phyloP scores from a whole-genome alignment of 64 coral and sea anemone genomes.

The Catalaphyllia jardinei region DNA sequence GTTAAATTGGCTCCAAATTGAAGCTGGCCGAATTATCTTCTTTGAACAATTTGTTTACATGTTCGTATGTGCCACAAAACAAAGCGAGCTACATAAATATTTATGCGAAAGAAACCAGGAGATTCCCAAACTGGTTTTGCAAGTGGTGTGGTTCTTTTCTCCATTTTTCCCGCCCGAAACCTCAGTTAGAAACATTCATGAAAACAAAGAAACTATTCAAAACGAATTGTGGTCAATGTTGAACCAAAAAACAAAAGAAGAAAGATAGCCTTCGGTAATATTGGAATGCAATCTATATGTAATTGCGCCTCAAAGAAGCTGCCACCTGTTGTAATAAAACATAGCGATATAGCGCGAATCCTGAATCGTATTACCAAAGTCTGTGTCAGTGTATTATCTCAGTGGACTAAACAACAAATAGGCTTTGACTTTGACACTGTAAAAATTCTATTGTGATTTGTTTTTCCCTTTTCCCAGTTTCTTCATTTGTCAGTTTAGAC shows the following conservation, averaged over 20 bases:
- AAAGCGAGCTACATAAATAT: not conserved
- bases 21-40: not conserved
- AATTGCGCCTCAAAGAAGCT: no score
- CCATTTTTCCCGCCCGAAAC: not conserved
- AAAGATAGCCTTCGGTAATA: not conserved
- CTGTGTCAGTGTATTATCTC: no score
- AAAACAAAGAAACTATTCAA: not conserved
- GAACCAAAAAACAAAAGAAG: not conserved
- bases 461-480: no score
- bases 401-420: no score
- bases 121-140: not conserved
- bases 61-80: not conserved
- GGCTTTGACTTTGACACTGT: no score
- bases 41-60: not conserved
- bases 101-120: not conserved
- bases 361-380: no score
- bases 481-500: no score
- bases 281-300: not conserved
- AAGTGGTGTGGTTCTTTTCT: not conserved
- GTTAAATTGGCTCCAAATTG: not conserved
- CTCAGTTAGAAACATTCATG: not conserved
- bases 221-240: not conserved
- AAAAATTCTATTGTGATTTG: no score
- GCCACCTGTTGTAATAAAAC: no score
- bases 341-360: no score